These are phyloP conservation scores for Pectinophora gossypiella DNA, from an alignment of 1,140 invertebrate genomes.

Conservation along the genomic window DNA sequence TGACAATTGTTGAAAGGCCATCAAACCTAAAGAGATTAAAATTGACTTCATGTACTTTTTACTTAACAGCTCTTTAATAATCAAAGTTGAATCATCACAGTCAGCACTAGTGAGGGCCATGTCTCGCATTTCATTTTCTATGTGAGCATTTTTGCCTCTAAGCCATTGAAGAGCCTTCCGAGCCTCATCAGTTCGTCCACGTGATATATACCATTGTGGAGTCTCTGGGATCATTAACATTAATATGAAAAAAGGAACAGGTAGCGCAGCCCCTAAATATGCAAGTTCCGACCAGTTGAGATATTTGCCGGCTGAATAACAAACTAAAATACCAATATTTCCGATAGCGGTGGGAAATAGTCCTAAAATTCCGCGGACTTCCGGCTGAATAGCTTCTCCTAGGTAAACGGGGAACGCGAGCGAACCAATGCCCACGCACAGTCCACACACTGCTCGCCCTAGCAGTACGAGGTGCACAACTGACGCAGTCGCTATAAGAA, in stretches of 20 bases:
- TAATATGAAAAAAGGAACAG: conserved; percentile 84
- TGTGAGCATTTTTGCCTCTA: conserved; percentile 84
- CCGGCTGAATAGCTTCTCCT: conserved; percentile 92
- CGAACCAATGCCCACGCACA: conserved; percentile 91
- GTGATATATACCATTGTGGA: conserved; percentile 91
- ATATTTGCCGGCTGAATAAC: conserved; percentile 85
- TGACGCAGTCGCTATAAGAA: conserved; percentile 84
- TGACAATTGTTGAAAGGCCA: conserved; percentile 95
- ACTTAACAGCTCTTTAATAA: conserved; percentile 78
- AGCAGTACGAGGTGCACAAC: conserved; percentile 82
- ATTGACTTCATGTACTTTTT: conserved; percentile 84
- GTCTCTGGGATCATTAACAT: conserved; percentile 93
- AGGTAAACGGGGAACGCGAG: conserved; percentile 93
- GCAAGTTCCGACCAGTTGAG: conserved; percentile 89
- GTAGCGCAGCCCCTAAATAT: conserved; percentile 82
- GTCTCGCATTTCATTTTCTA: conserved; percentile 87
- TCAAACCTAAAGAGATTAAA: conserved; percentile 88
- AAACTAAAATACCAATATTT: conserved; percentile 90
- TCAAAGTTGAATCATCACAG: conserved; percentile 72
- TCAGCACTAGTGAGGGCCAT: conserved; percentile 85
- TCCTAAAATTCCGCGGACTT: conserved; percentile 91
- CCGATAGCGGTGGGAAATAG: conserved; percentile 92
- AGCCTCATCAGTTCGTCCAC: conserved; percentile 83
- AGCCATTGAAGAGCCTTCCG: conserved; percentile 86
- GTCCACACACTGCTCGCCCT: conserved; percentile 87